Evolutionary conservation across 2,888 invertebrate genomes (phyloP).

Genomic region (Luffia ferchaultella): DNA sequence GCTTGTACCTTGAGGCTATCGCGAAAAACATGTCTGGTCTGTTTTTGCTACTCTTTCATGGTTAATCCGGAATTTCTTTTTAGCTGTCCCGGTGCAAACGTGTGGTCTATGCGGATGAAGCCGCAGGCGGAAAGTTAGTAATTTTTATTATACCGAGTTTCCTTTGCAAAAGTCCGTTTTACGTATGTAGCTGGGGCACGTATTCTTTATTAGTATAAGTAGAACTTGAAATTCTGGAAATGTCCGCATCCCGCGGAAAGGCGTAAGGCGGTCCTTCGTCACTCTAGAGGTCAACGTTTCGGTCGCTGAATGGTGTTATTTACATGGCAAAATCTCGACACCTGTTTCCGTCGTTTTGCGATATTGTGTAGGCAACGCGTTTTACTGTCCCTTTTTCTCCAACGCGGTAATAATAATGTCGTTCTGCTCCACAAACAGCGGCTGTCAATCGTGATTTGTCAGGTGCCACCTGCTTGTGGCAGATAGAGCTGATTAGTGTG

Average conservation of each 20-base stretch:
- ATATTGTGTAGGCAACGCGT: neutral
- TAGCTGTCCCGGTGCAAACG: too few species aligned
- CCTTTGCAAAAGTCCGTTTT: neutral
- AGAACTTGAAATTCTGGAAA: neutral
- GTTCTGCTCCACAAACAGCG: too few species aligned
- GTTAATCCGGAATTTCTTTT: too few species aligned
- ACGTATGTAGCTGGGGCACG: neutral
- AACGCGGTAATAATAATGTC: too few species aligned
- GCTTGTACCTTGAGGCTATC: neutral
- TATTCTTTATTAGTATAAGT: neutral
- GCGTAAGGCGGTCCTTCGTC: neutral
- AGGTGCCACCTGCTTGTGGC: too few species aligned
- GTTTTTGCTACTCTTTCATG: too few species aligned
- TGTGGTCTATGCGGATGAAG: neutral
- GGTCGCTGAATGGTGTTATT: neutral
- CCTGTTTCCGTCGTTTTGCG: slow-evolving; percentile 1
- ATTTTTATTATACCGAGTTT: neutral
- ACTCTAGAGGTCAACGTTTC: neutral
- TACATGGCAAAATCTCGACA: slow-evolving; percentile 2
- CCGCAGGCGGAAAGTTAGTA: neutral
- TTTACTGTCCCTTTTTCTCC: too few species aligned
- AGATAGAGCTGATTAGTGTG: too few species aligned
- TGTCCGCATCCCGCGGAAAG: too few species aligned
- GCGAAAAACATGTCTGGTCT: neutral
- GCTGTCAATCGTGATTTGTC: too few species aligned